Base-by-base conservation (phyloP, 2,113 vertebrate species). In the Notarius quadriscutis region DNA sequence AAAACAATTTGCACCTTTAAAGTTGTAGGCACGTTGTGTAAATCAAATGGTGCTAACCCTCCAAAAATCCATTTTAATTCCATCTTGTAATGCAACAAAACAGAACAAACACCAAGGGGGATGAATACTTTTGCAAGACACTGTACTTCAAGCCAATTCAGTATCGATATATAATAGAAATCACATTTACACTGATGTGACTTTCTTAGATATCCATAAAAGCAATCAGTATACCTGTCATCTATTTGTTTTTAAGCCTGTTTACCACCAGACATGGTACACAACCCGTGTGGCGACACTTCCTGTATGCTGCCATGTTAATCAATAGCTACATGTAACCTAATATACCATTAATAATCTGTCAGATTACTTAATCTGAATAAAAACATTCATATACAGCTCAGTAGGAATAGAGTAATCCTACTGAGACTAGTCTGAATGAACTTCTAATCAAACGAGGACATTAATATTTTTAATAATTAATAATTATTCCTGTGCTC, bases 271-370 rank as follows among this genome's bases (percentile, higher is more conserved):
- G 55, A 41, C 30, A 15, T 5, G 22, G 55, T 77, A 50, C 11
- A 22, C 74, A 77, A 53, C 20, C 50, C 5, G 11, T 20, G 34
- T 22, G 7, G 3, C 34, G 8, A 51, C 0, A 1, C 22, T 25
- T 75, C 41, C 20, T 25, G 22, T 11, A 77, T n/a, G 20, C 20
- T 12, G 22, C 50, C 50, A 53, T n/a, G 4, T 53, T 51, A n/a
- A 55, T 78, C 25, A n/a, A 55, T 55, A 55, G 75, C 51, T 78
- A 78, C 50, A 78, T 78, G 51, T 55, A 78, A 50, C 50, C 50
- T 55, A 25, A 27, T 14, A 78, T n/a, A 27, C 18, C 0, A 0
- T 55, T 17, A 55, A 27, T 55, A 27, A 55, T 27, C 50, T 11
- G 50, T 5, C 53, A 25, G 75, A n/a, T n/a, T 78, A 5, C 22